Conservation (phyloP, 2,888 invertebrate species). For the Drosophila testacea region DNA sequence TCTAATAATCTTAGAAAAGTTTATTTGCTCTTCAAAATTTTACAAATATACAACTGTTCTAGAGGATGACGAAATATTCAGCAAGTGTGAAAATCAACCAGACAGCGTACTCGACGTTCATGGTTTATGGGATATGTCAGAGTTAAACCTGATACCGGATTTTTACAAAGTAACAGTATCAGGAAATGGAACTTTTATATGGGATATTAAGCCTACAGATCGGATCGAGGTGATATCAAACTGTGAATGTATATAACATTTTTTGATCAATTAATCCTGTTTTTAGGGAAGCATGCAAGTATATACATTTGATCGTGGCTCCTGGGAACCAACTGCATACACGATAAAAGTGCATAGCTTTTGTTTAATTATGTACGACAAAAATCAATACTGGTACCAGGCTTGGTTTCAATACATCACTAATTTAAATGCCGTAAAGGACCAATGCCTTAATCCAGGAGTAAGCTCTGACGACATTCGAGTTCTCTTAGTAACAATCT, state of each 20-base stretch:
- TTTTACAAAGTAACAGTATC: neutral
- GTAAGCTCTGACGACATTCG: slow-evolving; percentile 16
- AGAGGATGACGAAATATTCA: slow-evolving; percentile 2
- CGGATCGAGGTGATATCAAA: slow-evolving; percentile 5
- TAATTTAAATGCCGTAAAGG: slow-evolving; percentile 13
- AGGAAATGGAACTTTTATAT: neutral
- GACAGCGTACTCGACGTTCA: neutral
- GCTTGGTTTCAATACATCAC: slow-evolving; percentile 3
- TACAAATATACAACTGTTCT: neutral
- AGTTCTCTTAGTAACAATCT: no score
- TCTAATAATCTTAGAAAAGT: neutral
- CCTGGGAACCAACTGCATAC: slow-evolving; percentile 25
- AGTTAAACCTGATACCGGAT: fast-evolving
- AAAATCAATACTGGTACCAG: slow-evolving; percentile 27
- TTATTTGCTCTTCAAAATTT: neutral
- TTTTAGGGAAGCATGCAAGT: neutral
- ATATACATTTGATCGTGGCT: slow-evolving; percentile 5
- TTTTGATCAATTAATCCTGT: neutral
- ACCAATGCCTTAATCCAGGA: slow-evolving; percentile 32
- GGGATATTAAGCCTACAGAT: slow-evolving; percentile 1
- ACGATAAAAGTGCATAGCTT: fast-evolving
- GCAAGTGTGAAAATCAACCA: neutral
- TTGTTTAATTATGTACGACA: slow-evolving; percentile 17
- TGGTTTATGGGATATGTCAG: neutral
- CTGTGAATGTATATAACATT: no score